Conservation (phyloP, 2,888 invertebrate species). For the Tryphoninae sp. region DNA sequence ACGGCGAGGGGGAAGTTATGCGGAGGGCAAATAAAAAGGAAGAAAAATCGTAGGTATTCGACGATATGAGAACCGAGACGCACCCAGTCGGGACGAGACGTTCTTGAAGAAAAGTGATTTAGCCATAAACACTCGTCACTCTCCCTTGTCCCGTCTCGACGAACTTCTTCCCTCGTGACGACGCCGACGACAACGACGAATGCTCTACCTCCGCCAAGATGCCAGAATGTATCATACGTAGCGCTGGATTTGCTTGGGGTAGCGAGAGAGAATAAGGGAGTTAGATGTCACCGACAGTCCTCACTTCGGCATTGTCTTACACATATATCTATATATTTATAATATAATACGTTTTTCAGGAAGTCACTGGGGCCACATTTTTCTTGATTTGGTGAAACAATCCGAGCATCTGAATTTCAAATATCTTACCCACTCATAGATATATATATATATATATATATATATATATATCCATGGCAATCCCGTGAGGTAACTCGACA, state of each 20-base stretch:
- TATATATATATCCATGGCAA: conserved; percentile 27
- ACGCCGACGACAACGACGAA: conserved; percentile 49
- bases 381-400: conserved; percentile 80
- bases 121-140: conserved; percentile 69
- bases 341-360: conserved; percentile 64
- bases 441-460: conserved; percentile 21
- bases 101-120: conserved; percentile 75
- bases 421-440: conserved; percentile 59
- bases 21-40: conserved; percentile 15
- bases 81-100: conserved; percentile 63
- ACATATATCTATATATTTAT: conserved; percentile 40
- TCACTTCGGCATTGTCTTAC: conserved; percentile 53
- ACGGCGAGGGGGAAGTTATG: conserved; percentile 16
- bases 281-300: conserved; percentile 42
- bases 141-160: conserved; percentile 33
- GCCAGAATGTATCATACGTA: conserved; percentile 40
- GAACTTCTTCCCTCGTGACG: conserved; percentile 41
- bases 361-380: conserved; percentile 77
- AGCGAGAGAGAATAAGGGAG: conserved; percentile 27
- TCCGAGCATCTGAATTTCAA: conserved; percentile 78
- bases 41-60: conserved; percentile 40
- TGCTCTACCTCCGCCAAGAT: conserved; percentile 32
- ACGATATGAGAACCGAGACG: conserved; percentile 65
- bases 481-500: conserved; percentile 35
- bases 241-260: conserved; percentile 40